phyloP scores from a whole-genome alignment of 2,797 vertebrate species.

The Tamandua tetradactyla region DNA sequence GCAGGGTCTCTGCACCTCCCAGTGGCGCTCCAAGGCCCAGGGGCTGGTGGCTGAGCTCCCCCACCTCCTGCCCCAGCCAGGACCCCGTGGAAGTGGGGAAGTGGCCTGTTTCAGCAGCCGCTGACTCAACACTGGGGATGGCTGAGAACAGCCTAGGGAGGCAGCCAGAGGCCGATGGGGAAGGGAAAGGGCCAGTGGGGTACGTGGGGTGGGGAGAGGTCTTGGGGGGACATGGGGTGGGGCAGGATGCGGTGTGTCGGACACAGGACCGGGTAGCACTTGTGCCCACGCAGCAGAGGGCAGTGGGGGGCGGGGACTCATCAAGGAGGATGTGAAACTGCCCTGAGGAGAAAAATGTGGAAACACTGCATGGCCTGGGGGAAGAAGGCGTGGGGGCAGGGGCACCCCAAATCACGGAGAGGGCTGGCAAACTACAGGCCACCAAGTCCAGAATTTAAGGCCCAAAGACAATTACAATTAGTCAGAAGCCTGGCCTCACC shows the following conservation, averaged over 20 bases:
- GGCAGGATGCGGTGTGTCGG: too few species aligned
- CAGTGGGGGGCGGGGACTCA: neutral
- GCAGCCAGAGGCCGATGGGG: too few species aligned
- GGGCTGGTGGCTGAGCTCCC: too few species aligned
- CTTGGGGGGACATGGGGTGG: too few species aligned
- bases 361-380: neutral
- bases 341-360: neutral
- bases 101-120: neutral
- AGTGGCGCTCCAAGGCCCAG: too few species aligned
- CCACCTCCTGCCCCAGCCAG: neutral
- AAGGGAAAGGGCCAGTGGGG: neutral
- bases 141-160: too few species aligned
- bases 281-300: neutral
- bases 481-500: neutral
- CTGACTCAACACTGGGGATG: too few species aligned
- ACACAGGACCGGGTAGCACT: neutral
- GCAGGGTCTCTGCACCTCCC: too few species aligned
- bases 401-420: too few species aligned
- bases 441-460: neutral
- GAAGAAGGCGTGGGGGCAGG: too few species aligned
- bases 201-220: too few species aligned
- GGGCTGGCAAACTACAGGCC: neutral
- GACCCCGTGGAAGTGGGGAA: neutral
- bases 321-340: slow-evolving; percentile 27
- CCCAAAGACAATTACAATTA: neutral